These are phyloP conservation scores for Anthopleura xanthogrammica DNA, from an alignment of 92 coral and sea anemone genomes.

Conservation along the genomic window DNA sequence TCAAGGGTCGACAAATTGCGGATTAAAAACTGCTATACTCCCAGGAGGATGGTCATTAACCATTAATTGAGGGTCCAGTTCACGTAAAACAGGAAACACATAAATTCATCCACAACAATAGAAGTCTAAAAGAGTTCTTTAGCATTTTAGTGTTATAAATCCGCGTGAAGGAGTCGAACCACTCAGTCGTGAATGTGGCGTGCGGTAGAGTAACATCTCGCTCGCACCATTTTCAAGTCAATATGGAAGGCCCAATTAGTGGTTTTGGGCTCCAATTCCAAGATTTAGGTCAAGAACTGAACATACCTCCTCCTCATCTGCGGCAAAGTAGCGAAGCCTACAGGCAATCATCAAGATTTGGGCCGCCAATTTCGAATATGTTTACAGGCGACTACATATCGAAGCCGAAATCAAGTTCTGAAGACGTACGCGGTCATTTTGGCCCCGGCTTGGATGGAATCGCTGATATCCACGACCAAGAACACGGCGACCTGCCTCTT, in stretches of 20 bases:
- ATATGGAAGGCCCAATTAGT: conserved; percentile 68
- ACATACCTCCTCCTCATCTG: conserved; percentile 72
- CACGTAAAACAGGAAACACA: conserved; percentile 98
- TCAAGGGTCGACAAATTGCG: conserved; percentile 92
- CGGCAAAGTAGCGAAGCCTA: conserved; percentile 72
- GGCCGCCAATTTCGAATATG: conserved; percentile 59
- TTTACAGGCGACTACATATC: conserved; percentile 45
- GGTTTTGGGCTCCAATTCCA: conserved; percentile 62
- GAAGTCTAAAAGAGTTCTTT: conserved; percentile 80
- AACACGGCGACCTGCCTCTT: conserved; percentile 58
- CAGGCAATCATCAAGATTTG: conserved; percentile 70
- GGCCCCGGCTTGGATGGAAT: conserved; percentile 55
- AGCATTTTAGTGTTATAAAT: conserved; percentile 79
- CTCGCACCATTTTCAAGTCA: conserved; percentile 12
- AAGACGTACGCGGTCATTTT: conserved; percentile 58
- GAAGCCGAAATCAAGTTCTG: conserved; percentile 38
- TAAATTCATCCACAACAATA: conserved; percentile 89
- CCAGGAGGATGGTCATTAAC: conserved; percentile 93
- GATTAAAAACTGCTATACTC: conserved; percentile 83
- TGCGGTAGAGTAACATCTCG: conserved; percentile 38
- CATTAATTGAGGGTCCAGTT: conserved; percentile 89
- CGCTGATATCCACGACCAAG: conserved; percentile 72
- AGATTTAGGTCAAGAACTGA: conserved; percentile 65
- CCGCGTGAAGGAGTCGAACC: conserved; percentile 54
- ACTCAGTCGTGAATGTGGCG: conserved; percentile 54